Conservation (phyloP, 2,797 vertebrate species). For the Hephaestus fuliginosus region DNA sequence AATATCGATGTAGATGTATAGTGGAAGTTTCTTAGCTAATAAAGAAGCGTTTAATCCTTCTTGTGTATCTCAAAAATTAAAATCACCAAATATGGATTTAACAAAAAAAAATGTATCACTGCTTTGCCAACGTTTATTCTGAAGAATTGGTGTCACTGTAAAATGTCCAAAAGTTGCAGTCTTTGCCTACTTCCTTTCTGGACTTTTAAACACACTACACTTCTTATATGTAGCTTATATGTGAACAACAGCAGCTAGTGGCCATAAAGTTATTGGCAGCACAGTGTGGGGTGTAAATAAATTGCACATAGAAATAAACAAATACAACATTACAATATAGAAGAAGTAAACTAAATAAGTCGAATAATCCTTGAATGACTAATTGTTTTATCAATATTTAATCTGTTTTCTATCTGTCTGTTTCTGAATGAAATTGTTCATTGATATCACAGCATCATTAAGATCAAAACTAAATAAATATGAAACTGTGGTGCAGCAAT, state of each 20-base stretch:
- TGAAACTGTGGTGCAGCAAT: background rate
- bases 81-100: background rate
- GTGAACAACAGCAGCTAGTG: background rate
- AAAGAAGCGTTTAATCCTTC: background rate
- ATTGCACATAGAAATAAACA: background rate
- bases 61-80: background rate
- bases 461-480: slow-evolving; percentile 16
- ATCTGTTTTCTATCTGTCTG: background rate
- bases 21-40: background rate
- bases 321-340: background rate
- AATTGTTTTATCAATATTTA: background rate
- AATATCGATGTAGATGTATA: background rate
- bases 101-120: background rate
- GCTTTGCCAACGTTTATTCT: background rate
- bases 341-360: background rate
- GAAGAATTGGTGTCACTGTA: background rate
- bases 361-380: too few relatives aligned
- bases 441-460: background rate
- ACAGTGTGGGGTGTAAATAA: background rate
- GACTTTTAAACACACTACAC: background rate
- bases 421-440: background rate
- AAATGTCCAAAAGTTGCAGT: background rate
- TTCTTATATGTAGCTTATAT: background rate
- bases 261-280: background rate
- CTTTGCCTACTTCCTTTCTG: background rate